Conservation (phyloP, 2,113 vertebrate genomes). For the Glareola pratincola region DNA sequence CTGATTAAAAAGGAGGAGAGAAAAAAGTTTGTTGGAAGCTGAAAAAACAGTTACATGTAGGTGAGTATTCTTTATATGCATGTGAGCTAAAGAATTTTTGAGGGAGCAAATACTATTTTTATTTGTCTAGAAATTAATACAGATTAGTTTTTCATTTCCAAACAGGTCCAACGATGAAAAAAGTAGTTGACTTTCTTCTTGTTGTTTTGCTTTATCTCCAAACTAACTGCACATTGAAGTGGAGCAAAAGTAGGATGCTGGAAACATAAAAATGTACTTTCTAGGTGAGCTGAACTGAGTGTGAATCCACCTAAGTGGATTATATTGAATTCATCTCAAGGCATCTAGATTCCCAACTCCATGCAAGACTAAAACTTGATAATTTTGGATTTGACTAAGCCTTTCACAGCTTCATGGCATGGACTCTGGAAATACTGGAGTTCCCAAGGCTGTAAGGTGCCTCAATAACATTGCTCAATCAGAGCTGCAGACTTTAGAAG, state of each 20-base stretch:
- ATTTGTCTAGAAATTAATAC: neutral
- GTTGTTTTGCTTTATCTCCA: neutral
- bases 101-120: neutral
- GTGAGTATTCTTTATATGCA: neutral
- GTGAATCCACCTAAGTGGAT: neutral
- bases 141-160: neutral
- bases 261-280: neutral
- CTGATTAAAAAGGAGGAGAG: conserved; percentile 8
- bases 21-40: neutral
- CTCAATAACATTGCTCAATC: neutral
- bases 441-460: neutral
- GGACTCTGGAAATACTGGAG: neutral
- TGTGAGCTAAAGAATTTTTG: neutral
- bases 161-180: neutral
- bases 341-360: neutral
- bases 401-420: neutral
- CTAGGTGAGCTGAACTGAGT: neutral
- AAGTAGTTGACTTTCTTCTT: neutral
- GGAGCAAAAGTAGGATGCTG: neutral
- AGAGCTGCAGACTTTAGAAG: neutral
- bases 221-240: neutral
- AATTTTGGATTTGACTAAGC: neutral
- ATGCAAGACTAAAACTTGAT: neutral
- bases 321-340: neutral
- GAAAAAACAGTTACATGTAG: neutral